phyloP scores from a whole-genome alignment of 2,797 vertebrate genomes.

The Serranus cabrilla region DNA sequence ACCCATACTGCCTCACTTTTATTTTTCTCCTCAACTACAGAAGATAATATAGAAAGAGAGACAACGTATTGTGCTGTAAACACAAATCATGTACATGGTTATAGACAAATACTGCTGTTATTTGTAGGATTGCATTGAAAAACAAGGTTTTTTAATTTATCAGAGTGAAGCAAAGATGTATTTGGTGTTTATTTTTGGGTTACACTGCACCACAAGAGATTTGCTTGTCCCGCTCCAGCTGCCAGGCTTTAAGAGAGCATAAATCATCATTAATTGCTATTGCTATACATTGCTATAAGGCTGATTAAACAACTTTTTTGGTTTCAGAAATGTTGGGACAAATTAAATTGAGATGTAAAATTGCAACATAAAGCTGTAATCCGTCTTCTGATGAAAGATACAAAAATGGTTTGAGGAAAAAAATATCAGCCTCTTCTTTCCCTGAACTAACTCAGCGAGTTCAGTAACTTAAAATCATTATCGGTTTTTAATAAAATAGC shows the following conservation, averaged over 20 bases:
- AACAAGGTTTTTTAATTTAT: slow-evolving; percentile 11
- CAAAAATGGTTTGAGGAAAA: not conserved
- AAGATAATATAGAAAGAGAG: no score
- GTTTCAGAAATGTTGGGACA: not conserved
- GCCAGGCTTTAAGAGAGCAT: not conserved
- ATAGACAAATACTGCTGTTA: slow-evolving; percentile 18
- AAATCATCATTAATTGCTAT: slow-evolving; percentile 7
- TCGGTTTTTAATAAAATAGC: not conserved
- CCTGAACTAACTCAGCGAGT: not conserved
- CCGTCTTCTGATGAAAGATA: not conserved
- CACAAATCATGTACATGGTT: not conserved
- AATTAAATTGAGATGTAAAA: not conserved
- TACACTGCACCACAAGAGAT: slow-evolving; percentile 1
- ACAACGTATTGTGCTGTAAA: no score
- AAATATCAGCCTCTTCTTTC: slow-evolving; percentile 1
- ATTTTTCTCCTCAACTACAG: no score
- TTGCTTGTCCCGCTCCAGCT: not conserved
- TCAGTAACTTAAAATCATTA: not conserved
- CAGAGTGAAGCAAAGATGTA: slow-evolving; percentile 15
- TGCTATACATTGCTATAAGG: not conserved
- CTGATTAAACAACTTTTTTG: not conserved
- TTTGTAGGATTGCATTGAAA: slow-evolving; percentile 5
- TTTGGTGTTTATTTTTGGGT: slow-evolving; percentile 38
- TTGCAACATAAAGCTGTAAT: not conserved
- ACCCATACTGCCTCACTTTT: no score